Base-by-base conservation (phyloP, 2,113 vertebrate species). In the Ptychochromis oligacanthus region DNA sequence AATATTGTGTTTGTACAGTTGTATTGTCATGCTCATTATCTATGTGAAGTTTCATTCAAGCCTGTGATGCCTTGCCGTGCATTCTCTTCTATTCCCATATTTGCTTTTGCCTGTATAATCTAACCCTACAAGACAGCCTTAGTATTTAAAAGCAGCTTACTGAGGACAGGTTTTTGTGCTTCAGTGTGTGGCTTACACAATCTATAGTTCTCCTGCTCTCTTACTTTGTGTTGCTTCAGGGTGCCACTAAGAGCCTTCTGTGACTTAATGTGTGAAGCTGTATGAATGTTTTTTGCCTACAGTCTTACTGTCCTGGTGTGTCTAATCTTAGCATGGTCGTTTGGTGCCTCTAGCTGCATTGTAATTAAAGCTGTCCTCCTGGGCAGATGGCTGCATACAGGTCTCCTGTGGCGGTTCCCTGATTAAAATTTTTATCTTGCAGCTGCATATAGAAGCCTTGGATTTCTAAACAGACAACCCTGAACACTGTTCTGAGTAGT, bases 351-450 rank as follows among this genome's bases (percentile, higher is more conserved):
- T 70, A 79, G 77, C 83, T 81, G 56, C 8, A 6, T 54, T 85
- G 84, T 91, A 92, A 93, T 92, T 93, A 93, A 85, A 90, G 58
- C 84, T 62, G 57, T 76, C 60, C 85, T 90, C 83, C 83, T 43
- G 87, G 82, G 76, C 83, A 65, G 75, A 60, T 77, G 75, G 55
- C 65, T 86, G 38, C 61, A 54, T 88, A 77, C 87, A 78, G 70
- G 86, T 85, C 61, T 84, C 49, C 38, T 52, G 18, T 74, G 75
- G 61, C 89, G 84, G 46, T 40, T 55, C 54, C 34, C 77, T 81
- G 10, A 85, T 88, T 89, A 90, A 57, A 84, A 62, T 59, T 58
- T 79, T 28, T 17, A 75, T 81, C 20, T 62, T 34, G 11, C 65
- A 38, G 36, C 54, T 74, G 14, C 17, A 1, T 24, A 80, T n/a